Base-by-base conservation (phyloP, 2,113 vertebrate species). In the Canis aureus region DNA sequence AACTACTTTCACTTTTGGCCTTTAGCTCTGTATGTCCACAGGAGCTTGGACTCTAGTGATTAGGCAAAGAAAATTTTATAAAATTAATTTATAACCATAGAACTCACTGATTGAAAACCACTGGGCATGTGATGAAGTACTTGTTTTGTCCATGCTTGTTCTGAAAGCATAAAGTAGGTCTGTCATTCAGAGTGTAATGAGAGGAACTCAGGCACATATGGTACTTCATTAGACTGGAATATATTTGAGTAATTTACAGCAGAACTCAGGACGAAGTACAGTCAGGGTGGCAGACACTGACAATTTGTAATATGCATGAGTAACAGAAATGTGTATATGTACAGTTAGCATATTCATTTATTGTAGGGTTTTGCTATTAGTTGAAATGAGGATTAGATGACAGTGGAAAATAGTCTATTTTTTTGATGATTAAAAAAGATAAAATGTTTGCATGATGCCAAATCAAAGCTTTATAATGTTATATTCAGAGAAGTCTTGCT, bases 171-270 rank as follows among this genome's bases (percentile, higher is more conserved):
- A 60, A 97, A 95, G 81, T 95, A 69, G 35, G 66, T 49, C 88
- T 96, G 74, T 94, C 90, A 95, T 96, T 96, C 38, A 90, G 1
- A 95, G 78, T 82, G n/a, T 96, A 89, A 79, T 92, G 95, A 96
- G 79, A 93, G 76, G 92, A 92, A 95, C 81, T 85, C 90, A 78
- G 94, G 90, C 80, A 90, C 83, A 82, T 80, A 85, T 87, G 92
- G 69, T 81, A 59, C 87, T 97, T 96, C 92, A 88, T 97, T 97
- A 96, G 94, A 80, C 83, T 94, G 73, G 90, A 82, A 55, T 94
- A 38, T 92, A 89, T 92, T 87, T 85, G 96, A 92, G 86, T 96
- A 92, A 96, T 94, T 95, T 88, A 71, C 17, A 85, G 43, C 82
- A 95, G 66, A 71, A 60, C 29, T 73, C 57, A 97, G 97, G 86